Base-by-base conservation (phyloP, 2,797 vertebrate genomes). In the Cirrhinus molitorella region DNA sequence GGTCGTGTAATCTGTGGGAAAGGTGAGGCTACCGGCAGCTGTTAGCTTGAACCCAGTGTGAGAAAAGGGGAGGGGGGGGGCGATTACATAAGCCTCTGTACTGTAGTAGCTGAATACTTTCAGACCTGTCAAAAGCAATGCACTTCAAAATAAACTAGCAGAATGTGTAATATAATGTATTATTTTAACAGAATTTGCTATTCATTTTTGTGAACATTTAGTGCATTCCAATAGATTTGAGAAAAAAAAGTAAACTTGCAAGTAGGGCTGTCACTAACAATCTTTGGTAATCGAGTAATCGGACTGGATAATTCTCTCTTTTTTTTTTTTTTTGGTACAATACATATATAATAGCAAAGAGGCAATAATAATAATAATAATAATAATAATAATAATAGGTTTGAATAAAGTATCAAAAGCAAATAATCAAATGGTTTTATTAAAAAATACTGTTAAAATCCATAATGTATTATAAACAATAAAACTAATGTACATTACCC, bases 11-110 rank as follows among this genome's bases (percentile, higher is more conserved):
- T 53, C 76, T 67, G 37, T 65, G 55, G 53, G 43, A 81, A 74
- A 82, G 63, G 70, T 67, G n/a, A 59, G 31, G 23, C 37, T 59
- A 25, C 37, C 1, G 13, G 28, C 31, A 51, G 76, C 79, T 43
- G 72, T 59, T 40, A 74, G 71, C 49, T 55, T 83, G 80, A 75
- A 43, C 71, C 80, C 19, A 16, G 19, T 23, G 72, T 43, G 8
- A 16, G 17, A 4, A 0, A 12, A 57, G 16, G 49, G 9, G 45
- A 28, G 5, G 10, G 49, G 9, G 45, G n/a, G 5, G 10, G 17
- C 2, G 12, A 81, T 85, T 73, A 72, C 53, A 70, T 40, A 81
- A 74, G 28, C 19, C 45, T 65, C 66, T 25, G 13, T 55, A 55
- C n/a, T 49, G 37, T 37, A 68, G 51, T 53, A 65, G 45, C 13